Evolutionary conservation across 1,140 invertebrate species (phyloP).

Genomic region (Triops cancriformis): DNA sequence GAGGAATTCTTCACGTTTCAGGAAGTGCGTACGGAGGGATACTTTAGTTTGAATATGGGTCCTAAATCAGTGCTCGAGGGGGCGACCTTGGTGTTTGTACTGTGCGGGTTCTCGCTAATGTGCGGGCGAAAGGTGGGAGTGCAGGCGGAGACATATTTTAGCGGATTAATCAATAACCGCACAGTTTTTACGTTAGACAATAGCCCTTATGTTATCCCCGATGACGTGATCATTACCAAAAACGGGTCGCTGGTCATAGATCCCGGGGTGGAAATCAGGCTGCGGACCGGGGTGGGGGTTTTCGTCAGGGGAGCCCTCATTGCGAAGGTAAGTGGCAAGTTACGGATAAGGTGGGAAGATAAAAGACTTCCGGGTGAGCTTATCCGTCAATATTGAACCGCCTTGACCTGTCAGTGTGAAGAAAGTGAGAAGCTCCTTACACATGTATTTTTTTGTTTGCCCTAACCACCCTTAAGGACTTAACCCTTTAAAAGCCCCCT

Average conservation of each 20-base stretch:
- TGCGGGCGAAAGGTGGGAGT: not conserved
- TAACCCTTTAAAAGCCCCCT: constrained; percentile 56
- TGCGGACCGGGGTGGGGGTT: constrained; percentile 80
- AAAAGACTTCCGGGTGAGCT: constrained; percentile 15
- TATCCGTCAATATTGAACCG: constrained; percentile 14
- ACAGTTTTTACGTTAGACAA: constrained; percentile 35
- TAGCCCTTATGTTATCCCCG: constrained; percentile 66
- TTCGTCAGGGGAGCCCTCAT: constrained; percentile 76
- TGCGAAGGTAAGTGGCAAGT: constrained; percentile 60
- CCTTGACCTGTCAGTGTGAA: not conserved
- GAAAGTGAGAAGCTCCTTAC: constrained; percentile 8
- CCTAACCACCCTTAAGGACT: not conserved
- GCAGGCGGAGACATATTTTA: not conserved
- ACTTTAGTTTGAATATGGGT: not conserved
- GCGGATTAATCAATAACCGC: constrained; percentile 15
- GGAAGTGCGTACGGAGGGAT: not conserved
- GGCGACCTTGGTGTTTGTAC: constrained; percentile 14
- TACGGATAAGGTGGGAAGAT: not conserved
- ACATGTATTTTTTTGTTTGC: constrained; percentile 19
- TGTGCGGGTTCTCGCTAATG: not conserved
- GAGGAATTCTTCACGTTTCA: not conserved
- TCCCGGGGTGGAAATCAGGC: constrained; percentile 72
- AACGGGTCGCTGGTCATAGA: constrained; percentile 68
- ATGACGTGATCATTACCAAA: constrained; percentile 68
- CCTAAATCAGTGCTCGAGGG: not conserved